Conservation (phyloP, 2,113 vertebrate genomes). For the Phyllostomus discolor region DNA sequence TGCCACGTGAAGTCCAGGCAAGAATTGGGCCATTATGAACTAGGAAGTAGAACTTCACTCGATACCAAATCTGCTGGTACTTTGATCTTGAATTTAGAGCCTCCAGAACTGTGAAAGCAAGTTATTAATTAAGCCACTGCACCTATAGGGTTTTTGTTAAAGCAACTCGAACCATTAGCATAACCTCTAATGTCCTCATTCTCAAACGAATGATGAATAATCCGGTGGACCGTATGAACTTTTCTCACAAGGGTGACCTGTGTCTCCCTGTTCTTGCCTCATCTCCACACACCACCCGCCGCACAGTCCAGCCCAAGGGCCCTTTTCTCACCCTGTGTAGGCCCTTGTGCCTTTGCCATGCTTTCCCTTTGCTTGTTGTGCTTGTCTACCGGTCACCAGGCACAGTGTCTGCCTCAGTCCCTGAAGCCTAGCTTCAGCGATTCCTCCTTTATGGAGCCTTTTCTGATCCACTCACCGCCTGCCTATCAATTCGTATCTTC, state of each 20-base stretch:
- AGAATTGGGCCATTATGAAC: not conserved
- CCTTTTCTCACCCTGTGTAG: not conserved
- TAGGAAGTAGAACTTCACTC: not conserved
- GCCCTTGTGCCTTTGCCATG: not conserved
- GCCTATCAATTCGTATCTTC: not conserved
- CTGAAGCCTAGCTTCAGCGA: not conserved
- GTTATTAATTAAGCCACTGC: not conserved
- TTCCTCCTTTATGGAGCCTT: not conserved
- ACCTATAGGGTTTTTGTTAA: not conserved
- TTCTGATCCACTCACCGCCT: not conserved
- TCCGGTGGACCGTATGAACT: not conserved
- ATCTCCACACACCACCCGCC: rapidly evolving
- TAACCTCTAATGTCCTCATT: not conserved
- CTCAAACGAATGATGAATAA: not conserved
- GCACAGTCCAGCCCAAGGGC: not conserved
- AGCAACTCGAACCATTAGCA: not conserved
- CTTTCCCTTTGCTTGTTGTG: not conserved
- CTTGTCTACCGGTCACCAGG: not conserved
- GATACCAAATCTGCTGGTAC: not conserved
- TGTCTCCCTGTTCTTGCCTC: not conserved
- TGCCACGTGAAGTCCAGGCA: not conserved
- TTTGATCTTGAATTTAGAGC: not conserved
- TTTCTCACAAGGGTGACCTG: not conserved
- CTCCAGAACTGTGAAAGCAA: not conserved
- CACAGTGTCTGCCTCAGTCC: rapidly evolving